Evolutionary conservation across 1,140 invertebrate genomes (phyloP), one percentile per base, ranked within the genome.

Genomic region (Drosophila asahinai): DNA sequence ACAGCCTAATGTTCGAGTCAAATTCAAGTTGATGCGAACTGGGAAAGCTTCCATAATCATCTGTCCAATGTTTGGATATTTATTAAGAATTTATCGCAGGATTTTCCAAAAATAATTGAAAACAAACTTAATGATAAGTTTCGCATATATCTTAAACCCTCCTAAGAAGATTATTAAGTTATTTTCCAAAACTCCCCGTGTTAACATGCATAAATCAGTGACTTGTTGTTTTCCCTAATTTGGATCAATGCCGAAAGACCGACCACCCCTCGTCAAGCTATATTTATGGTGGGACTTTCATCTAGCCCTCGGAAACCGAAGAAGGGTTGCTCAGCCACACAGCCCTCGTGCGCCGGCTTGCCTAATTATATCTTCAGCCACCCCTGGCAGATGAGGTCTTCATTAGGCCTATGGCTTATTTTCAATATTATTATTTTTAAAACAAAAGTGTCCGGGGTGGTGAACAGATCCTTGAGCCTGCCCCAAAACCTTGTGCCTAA

Each of bases 401-500:
- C 59, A 52, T 73, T 57, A 22, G 66, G 38, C 54, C 36, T 11
- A 22, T 30, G 27, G 70, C 54, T 43, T 49, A 30, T 72, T 40
- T 40, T 25, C 36, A 40, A n/a, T n/a, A 11, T n/a, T 51, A 51
- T 43, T 60, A 73, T 72, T 73, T 73, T 51, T 73, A 74, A 74
- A 73, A 61, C 68, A 52, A 36, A 22, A 55, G 51, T 47, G 22
- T 45, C 17, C 17, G 19, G 49, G 60, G 33, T 11, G 33, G 38
- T 65, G 61, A 52, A 33, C 64, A 66, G 30, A 57, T 55, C 67
- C 67, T 71, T 71, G 49, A 19, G 64, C 40, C 33, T 65, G 36
- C 17, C 57, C 38, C 30, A 42, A 75, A 77, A 55, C 63, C 55
- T 68, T 77, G 75, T 77, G 75, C 22, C 75, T 78, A 78, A 78